Evolutionary conservation across 2,797 vertebrate genomes (phyloP).

Genomic region (Malurus leucopterus): DNA sequence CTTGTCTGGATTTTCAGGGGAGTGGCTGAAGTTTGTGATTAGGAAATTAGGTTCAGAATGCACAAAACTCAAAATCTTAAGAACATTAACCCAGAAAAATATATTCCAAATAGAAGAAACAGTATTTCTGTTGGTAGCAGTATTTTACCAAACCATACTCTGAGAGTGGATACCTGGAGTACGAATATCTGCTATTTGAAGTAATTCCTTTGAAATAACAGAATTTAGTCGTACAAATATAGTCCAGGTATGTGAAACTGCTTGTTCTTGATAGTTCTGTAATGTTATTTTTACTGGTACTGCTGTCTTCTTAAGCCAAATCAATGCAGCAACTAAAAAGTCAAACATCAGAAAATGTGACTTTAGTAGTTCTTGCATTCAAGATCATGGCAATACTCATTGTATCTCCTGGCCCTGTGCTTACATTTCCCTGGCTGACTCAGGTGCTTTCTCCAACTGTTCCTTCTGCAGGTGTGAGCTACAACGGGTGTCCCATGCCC

Average conservation of each 20-base stretch:
- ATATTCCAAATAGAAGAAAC: background rate
- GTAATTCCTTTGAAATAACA: background rate
- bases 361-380: background rate
- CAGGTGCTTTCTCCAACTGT: background rate
- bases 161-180: background rate
- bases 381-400: background rate
- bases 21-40: background rate
- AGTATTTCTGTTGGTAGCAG: background rate
- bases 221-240: background rate
- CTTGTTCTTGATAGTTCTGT: background rate
- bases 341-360: background rate
- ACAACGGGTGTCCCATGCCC: constrained; percentile 76
- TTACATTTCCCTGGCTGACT: background rate
- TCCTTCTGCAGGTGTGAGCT: constrained; percentile 73
- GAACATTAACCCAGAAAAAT: background rate
- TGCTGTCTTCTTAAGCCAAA: background rate
- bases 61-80: background rate
- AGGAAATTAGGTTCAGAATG: background rate
- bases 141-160: background rate
- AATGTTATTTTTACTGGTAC: background rate
- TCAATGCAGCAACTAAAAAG: background rate
- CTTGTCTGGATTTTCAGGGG: background rate
- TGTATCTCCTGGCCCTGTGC: background rate
- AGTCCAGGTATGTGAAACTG: background rate
- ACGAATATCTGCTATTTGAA: background rate